Conservation (phyloP, 2,888 invertebrate species). For the Sarcophaga carnaria region DNA sequence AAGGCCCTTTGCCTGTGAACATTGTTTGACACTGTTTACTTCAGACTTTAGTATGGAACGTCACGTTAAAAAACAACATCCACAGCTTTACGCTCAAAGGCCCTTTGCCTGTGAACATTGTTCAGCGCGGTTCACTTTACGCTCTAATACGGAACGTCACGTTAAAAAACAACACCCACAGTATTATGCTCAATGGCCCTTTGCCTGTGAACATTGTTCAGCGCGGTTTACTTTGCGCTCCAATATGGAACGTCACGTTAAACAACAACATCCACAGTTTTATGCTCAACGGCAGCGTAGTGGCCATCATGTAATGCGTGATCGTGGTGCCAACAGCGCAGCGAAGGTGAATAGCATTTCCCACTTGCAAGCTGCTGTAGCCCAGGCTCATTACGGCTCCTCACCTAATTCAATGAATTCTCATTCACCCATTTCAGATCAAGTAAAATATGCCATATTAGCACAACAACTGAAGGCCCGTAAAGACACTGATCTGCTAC, state of each 20-base stretch:
- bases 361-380: slow-evolving; percentile 72
- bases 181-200: slow-evolving; percentile 85
- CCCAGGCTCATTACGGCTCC: slow-evolving; percentile 68
- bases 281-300: slow-evolving; percentile 90
- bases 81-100: too few species aligned
- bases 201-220: slow-evolving; percentile 94
- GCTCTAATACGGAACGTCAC: too few species aligned
- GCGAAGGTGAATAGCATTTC: slow-evolving; percentile 73
- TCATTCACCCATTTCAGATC: slow-evolving; percentile 83
- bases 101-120: too few species aligned
- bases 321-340: slow-evolving; percentile 75
- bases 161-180: too few species aligned
- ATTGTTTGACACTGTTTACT: too few species aligned
- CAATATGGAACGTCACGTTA: slow-evolving; percentile 97
- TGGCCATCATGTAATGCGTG: slow-evolving; percentile 82
- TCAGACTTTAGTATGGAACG: too few species aligned
- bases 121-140: too few species aligned
- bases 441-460: slow-evolving; percentile 89
- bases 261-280: slow-evolving; percentile 95
- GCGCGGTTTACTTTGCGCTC: slow-evolving; percentile 95
- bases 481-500: slow-evolving; percentile 80
- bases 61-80: too few species aligned
- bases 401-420: slow-evolving; percentile 57
- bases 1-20: too few species aligned
- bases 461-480: slow-evolving; percentile 89